Conservation (phyloP, 30 jellyfish, hydroid and myxozoan genomes). For the Aurelia aurita complex sp. Pacific region DNA sequence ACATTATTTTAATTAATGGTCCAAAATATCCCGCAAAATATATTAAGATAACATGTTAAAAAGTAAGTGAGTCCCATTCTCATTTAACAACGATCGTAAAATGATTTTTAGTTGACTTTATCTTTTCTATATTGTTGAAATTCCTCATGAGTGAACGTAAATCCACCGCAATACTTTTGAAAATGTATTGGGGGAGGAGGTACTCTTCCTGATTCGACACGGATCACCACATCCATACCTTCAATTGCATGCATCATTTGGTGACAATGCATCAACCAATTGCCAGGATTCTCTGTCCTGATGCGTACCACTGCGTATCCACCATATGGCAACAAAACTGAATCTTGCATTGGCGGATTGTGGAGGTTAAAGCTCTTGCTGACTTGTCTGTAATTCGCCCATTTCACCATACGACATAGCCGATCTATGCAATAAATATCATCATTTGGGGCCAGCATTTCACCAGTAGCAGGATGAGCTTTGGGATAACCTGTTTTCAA, state of each 20-base stretch:
- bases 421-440: slow-evolving; percentile 59
- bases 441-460: slow-evolving; percentile 12
- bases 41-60: too few relatives aligned
- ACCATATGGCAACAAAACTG: slow-evolving; percentile 87
- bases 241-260: slow-evolving; percentile 82
- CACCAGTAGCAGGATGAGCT: slow-evolving; percentile 73
- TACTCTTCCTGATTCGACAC: slow-evolving; percentile 66
- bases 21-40: too few relatives aligned
- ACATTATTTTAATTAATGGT: too few relatives aligned
- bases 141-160: slow-evolving; percentile 32
- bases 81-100: too few relatives aligned
- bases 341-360: slow-evolving; percentile 83
- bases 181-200: slow-evolving; percentile 84
- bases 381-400: slow-evolving; percentile 42
- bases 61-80: too few relatives aligned
- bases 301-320: slow-evolving; percentile 87
- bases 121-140: neutral
- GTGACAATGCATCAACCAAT: slow-evolving; percentile 94
- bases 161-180: slow-evolving; percentile 63
- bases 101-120: neutral
- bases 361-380: slow-evolving; percentile 64
- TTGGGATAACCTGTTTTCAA: slow-evolving; percentile 85
- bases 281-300: slow-evolving; percentile 93
- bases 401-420: slow-evolving; percentile 47
- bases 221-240: slow-evolving; percentile 88